Percentiles rank a stretch among this genome's conserved stretches.
Conservation (phyloP, 2,797 vertebrate genomes). For the Cuculus canorus region DNA sequence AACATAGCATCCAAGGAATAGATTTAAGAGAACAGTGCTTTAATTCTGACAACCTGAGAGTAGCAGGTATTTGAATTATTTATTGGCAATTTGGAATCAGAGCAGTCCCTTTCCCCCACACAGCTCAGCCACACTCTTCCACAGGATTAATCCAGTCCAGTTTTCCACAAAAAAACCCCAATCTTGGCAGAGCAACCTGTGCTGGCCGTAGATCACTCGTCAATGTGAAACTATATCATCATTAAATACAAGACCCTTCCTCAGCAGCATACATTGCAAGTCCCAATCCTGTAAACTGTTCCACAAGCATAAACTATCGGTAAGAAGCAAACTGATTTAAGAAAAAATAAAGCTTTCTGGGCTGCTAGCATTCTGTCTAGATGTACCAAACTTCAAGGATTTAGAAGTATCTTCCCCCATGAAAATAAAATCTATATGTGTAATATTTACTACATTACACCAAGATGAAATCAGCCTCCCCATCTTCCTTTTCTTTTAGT, state of each 20-base stretch:
- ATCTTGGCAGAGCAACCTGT: background rate
- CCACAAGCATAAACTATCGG: too few relatives aligned
- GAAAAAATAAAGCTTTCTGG: too few relatives aligned
- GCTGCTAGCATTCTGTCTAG: background rate
- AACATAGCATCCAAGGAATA: background rate
- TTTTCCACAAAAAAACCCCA: background rate
- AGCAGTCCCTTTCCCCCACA: background rate
- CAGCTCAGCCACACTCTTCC: background rate
- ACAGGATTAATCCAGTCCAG: background rate
- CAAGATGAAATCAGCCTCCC: background rate
- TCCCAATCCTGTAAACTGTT: background rate
- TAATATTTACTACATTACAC: background rate
- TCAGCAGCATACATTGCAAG: background rate
- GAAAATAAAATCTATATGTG: background rate
- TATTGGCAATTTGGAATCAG: background rate
- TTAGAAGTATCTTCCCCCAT: background rate
- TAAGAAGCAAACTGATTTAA: too few relatives aligned
- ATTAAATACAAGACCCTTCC: background rate
- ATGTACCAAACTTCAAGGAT: background rate
- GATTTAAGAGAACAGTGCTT: background rate
- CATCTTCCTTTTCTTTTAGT: background rate
- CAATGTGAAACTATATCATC: background rate
- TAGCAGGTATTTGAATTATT: background rate
- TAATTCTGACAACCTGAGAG: background rate
- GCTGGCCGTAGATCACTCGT: background rate